Percentiles rank a stretch among this genome's conserved stretches.
Evolutionary conservation across 2,797 vertebrate genomes (phyloP).

Genomic region (Austrolebias charrua): DNA sequence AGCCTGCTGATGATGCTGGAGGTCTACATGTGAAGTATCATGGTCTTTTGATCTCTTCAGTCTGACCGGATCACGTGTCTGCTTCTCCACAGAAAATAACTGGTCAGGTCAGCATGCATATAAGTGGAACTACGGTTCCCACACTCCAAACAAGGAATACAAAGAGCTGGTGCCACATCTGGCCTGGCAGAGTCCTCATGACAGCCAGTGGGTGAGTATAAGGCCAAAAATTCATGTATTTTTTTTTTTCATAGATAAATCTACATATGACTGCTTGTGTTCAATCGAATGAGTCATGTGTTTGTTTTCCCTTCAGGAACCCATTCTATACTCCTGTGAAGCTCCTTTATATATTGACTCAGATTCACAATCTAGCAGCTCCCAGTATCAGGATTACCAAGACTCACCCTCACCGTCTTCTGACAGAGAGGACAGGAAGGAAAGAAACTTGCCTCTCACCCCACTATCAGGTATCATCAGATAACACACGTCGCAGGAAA

Average conservation of each 20-base stretch:
- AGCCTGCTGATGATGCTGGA: neutral
- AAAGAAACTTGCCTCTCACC: conserved; percentile 56
- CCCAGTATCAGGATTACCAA: conserved; percentile 76
- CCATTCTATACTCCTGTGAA: conserved; percentile 52
- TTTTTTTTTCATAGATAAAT: neutral
- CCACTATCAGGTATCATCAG: conserved; percentile 69
- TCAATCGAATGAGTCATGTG: neutral
- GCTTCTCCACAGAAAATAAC: conserved; percentile 68
- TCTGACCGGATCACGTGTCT: conserved; percentile 14
- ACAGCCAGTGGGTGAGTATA: conserved; percentile 72
- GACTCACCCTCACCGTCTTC: conserved; percentile 71
- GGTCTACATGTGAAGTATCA: neutral
- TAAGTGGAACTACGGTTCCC: conserved; percentile 70
- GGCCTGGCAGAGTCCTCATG: conserved; percentile 58
- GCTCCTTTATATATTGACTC: conserved; percentile 72
- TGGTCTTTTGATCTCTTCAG: neutral
- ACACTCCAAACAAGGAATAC: conserved; percentile 55
- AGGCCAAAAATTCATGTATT: conserved; percentile 7
- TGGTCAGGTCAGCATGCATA: conserved; percentile 77
- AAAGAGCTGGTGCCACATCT: conserved; percentile 49
- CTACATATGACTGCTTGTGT: too few species aligned
- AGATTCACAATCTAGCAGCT: conserved; percentile 81
- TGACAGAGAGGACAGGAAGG: conserved; percentile 54
- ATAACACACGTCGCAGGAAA: neutral
- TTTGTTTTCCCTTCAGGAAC: conserved; percentile 58